Conservation (phyloP, 2,888 invertebrate species). For the Leptinotarsa tumamoca region DNA sequence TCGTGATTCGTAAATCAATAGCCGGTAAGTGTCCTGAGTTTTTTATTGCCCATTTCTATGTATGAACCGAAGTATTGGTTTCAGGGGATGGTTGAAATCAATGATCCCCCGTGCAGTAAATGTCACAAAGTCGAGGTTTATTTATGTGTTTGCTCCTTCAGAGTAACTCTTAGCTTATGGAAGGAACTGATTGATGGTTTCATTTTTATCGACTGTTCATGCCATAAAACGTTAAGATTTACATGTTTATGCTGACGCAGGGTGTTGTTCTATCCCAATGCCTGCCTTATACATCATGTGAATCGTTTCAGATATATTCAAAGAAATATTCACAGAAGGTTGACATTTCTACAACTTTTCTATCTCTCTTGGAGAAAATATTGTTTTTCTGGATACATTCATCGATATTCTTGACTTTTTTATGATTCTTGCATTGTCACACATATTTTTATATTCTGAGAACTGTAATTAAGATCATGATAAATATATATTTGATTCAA, state of each 20-base stretch:
- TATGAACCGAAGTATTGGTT: conserved; percentile 28
- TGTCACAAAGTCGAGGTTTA: conserved; percentile 39
- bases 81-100: conserved; percentile 36
- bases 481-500: too few relatives aligned
- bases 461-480: too few relatives aligned
- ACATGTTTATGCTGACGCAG: conserved; percentile 15
- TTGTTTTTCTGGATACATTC: too few relatives aligned
- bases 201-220: conserved; percentile 27
- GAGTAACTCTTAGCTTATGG: conserved; percentile 4
- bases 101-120: conserved; percentile 48
- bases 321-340: background rate
- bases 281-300: background rate
- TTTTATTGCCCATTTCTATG: conserved; percentile 27
- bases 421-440: too few relatives aligned
- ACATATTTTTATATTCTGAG: too few relatives aligned
- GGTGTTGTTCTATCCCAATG: conserved; percentile 21
- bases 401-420: too few relatives aligned
- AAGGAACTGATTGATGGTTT: conserved; percentile 28
- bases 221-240: conserved; percentile 28
- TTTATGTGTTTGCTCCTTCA: conserved; percentile 38
- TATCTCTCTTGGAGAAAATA: background rate
- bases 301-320: conserved; percentile 4
- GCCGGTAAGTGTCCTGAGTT: conserved; percentile 17
- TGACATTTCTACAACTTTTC: background rate
- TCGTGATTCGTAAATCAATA: conserved; percentile 1